A percentile compares a stretch with the other conserved stretches of the same genome.
Evolutionary conservation across 2,797 vertebrate species (phyloP).

Genomic region (Amazona ochrocephala): DNA sequence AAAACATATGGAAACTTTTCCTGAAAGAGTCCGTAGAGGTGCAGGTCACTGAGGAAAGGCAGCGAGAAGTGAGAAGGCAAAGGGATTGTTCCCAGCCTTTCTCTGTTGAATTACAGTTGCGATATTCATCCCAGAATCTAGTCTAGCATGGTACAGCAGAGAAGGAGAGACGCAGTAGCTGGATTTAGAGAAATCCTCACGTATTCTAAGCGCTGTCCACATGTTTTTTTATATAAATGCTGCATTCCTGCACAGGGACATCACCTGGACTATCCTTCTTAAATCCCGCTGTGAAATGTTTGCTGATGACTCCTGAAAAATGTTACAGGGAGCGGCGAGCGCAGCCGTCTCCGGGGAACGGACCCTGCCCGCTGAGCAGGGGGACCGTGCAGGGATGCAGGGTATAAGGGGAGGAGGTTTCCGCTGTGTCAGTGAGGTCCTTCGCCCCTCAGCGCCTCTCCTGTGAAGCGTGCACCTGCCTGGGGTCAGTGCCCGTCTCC

Average conservation of each 20-base stretch:
- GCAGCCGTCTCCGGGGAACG: neutral
- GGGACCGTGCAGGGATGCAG: neutral
- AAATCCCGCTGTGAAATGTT: neutral
- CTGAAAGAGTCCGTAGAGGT: neutral
- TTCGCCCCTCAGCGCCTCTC: no score
- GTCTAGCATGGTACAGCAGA: neutral
- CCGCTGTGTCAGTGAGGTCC: neutral
- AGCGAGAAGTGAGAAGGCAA: neutral
- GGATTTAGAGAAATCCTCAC: neutral
- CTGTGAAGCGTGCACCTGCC: neutral
- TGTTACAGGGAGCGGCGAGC: neutral
- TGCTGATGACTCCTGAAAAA: neutral
- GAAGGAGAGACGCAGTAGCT: neutral
- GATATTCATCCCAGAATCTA: neutral
- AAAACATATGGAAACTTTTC: slow-evolving; percentile 43
- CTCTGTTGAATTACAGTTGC: neutral
- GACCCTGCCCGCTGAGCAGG: neutral
- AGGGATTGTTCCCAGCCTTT: neutral
- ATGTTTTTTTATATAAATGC: neutral
- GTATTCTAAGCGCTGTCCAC: neutral
- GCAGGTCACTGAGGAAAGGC: neutral
- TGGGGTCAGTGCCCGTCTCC: neutral
- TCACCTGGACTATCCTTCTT: neutral
- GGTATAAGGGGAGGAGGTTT: neutral
- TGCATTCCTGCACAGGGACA: neutral